Percentiles rank a stretch among this genome's conserved stretches.
Evolutionary conservation across 2,888 invertebrate species (phyloP).

Genomic region (Brenthis daphne): DNA sequence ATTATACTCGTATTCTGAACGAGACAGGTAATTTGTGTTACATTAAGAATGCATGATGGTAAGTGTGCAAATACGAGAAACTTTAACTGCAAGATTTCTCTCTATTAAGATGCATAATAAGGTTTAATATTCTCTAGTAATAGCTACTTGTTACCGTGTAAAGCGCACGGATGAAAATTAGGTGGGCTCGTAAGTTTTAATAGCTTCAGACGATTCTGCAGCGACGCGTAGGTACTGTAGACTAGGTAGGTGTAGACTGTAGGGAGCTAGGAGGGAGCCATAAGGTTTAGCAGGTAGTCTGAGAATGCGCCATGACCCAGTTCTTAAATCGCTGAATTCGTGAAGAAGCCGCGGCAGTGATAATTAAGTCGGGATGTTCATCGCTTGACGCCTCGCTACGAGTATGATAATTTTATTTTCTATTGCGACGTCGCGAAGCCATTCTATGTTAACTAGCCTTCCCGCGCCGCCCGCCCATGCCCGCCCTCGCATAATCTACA

Average conservation of each 20-base stretch:
- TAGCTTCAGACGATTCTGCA: background rate
- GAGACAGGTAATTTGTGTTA: background rate
- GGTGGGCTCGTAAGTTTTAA: conserved; percentile 24
- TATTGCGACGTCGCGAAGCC: conserved; percentile 23
- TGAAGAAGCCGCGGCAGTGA: conserved; percentile 7
- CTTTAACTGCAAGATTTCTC: background rate
- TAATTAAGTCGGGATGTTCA: conserved; percentile 26
- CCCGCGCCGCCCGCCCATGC: conserved; percentile 8
- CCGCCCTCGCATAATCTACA: conserved; percentile 17
- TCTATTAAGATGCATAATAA: conserved; percentile 3
- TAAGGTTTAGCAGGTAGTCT: too few relatives aligned
- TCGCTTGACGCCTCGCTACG: conserved; percentile 24
- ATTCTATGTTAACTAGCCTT: conserved; percentile 11
- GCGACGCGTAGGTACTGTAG: background rate
- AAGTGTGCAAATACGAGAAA: conserved; percentile 2
- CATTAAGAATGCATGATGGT: background rate
- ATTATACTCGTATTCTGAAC: background rate
- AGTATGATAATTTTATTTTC: conserved; percentile 42
- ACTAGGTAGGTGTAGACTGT: too few relatives aligned
- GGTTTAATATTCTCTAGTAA: background rate
- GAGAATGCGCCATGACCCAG: too few relatives aligned
- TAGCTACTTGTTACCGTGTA: conserved; percentile 9
- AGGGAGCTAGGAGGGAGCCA: too few relatives aligned
- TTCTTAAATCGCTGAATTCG: background rate
- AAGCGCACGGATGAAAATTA: conserved; percentile 8